These are phyloP conservation scores for Brachymystax lenok DNA, from an alignment of 2,797 vertebrate species.

Conservation along the genomic window DNA sequence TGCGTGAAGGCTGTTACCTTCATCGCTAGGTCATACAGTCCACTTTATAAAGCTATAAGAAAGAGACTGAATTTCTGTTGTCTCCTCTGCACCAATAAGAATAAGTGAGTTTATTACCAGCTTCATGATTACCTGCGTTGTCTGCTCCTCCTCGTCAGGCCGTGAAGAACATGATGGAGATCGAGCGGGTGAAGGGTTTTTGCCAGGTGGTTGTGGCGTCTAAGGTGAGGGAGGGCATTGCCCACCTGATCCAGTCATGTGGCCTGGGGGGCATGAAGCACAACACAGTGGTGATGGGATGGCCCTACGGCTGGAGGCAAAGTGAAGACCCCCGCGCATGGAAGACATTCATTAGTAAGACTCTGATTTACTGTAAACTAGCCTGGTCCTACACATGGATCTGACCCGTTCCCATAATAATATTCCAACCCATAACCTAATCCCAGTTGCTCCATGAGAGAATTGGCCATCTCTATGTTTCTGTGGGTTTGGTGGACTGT, in stretches of 20 bases:
- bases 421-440: not conserved
- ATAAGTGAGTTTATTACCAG: too few relatives aligned
- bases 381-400: not conserved
- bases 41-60: too few relatives aligned
- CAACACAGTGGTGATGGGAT: constrained; percentile 96
- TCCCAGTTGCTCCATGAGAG: not conserved
- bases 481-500: not conserved
- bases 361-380: not conserved
- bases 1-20: too few relatives aligned
- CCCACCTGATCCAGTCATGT: constrained; percentile 95
- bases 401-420: not conserved
- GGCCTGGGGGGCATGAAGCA: constrained; percentile 98
- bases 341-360: constrained; percentile 98
- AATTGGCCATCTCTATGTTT: not conserved
- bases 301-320: constrained; percentile 98
- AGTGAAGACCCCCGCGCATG: constrained; percentile 96
- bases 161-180: constrained; percentile 99
- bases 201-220: constrained; percentile 93
- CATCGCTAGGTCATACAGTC: too few relatives aligned
- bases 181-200: constrained; percentile 97
- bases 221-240: constrained; percentile 92
- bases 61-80: too few relatives aligned
- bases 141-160: constrained; percentile 72
- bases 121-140: too few relatives aligned
- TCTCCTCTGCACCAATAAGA: too few relatives aligned